Evolutionary conservation across 2,113 vertebrate genomes (phyloP), one percentile per base, ranked within the genome.

Genomic region (Barbus barbus): DNA sequence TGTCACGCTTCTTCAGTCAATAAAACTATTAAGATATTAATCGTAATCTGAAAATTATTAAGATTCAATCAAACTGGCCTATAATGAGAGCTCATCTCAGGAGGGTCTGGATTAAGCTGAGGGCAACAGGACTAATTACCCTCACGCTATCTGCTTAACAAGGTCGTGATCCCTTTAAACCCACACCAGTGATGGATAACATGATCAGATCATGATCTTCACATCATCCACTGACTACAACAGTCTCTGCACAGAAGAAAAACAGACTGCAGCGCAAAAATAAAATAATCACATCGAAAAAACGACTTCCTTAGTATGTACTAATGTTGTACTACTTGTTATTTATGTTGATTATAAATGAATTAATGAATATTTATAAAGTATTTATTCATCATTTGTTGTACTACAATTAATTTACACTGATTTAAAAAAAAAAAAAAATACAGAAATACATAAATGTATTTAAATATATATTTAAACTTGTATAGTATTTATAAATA

Each of bases 71-170:
- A n/a, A 61, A 1, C 76, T 77, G 33, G 22, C 14, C n/a, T 60
- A 56, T 78, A 18, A 60, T 18, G 14, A 74, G 41, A 46, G 33
- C 7, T 38, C 20, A 33, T 36, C 51, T 58, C 28, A 24, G 24
- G 77, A 79, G 58, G 22, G 3, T 46, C 44, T 65, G n/a, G 6
- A 28, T 41, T 44, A 12, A 41, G 14, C 2, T 63, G 58, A 16
- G 58, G 58, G n/a, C 58, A 20, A 65, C 38, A 65, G 78, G 24
- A 31, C 36, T 63, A 63, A 79, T 79, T 46, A 79, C 20, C n/a
- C 38, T 46, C 58, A 79, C 4, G 28, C 22, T 65, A 9, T 28
- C 3, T 22, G 58, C 2, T 46, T 65, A 31, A 61, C 24, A 44
- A 79, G 38, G 24, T 22, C 9, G 8, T 65, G 58, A 46, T 28